Conservation (phyloP, 2,797 vertebrate genomes). For the Glyptemys insculpta region DNA sequence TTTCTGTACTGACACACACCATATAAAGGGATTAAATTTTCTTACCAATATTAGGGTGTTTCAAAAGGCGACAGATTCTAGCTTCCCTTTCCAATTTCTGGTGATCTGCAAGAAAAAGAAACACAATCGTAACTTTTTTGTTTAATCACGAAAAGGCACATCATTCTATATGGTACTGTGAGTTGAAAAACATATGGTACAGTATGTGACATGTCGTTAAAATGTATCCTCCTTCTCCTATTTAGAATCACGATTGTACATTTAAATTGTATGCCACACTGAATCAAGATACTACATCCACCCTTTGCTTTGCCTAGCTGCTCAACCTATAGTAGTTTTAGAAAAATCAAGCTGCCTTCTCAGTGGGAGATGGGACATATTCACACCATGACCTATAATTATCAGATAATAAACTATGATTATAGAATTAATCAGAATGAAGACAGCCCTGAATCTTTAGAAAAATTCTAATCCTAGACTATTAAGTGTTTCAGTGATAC, state of each 20-base stretch:
- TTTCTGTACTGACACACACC: background rate
- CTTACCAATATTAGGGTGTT: constrained; percentile 96
- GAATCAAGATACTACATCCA: background rate
- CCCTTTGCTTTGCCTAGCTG: background rate
- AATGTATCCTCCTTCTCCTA: background rate
- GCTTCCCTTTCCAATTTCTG: constrained; percentile 98
- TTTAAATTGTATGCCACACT: background rate
- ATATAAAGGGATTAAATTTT: constrained; percentile 14
- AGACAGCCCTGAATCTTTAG: background rate
- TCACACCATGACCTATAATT: background rate
- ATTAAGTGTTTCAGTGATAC: background rate
- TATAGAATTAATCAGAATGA: background rate
- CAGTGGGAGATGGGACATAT: background rate
- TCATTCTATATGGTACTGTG: background rate
- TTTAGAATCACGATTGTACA: background rate
- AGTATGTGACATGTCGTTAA: background rate
- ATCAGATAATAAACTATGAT: background rate
- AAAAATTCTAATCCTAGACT: background rate
- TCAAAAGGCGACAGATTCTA: constrained; percentile 95
- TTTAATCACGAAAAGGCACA: background rate
- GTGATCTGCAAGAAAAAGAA: constrained; percentile 87
- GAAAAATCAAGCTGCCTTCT: background rate
- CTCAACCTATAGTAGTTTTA: background rate
- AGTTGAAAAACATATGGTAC: background rate
- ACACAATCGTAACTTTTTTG: constrained; percentile 29